Conservation (phyloP, 2,113 vertebrate genomes). For the Kryptolebias marmoratus region DNA sequence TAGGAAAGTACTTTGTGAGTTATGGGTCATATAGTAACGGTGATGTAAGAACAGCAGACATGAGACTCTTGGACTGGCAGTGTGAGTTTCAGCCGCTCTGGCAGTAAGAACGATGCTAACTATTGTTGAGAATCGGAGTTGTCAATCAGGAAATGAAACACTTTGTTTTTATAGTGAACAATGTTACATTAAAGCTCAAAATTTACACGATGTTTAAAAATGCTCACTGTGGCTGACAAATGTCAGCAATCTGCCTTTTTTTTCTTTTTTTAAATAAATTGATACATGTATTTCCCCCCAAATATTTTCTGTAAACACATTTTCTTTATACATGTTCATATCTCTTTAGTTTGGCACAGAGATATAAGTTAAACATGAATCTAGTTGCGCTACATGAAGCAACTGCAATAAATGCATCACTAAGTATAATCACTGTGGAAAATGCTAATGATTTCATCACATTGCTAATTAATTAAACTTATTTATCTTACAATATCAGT, state of each 20-base stretch:
- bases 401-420: slow-evolving; percentile 24
- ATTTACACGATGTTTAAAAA: background rate
- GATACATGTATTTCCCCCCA: background rate
- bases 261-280: slow-evolving; percentile 23
- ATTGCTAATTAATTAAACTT: slow-evolving; percentile 1
- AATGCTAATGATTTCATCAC: background rate
- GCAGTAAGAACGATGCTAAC: slow-evolving; percentile 69
- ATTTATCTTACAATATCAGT: background rate
- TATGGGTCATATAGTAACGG: slow-evolving; percentile 26
- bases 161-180: slow-evolving; percentile 19
- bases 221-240: slow-evolving; percentile 9
- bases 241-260: slow-evolving; percentile 13
- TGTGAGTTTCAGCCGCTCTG: slow-evolving; percentile 78
- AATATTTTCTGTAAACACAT: slow-evolving; percentile 40
- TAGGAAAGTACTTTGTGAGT: slow-evolving; percentile 11
- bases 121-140: slow-evolving; percentile 47
- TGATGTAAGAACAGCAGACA: slow-evolving; percentile 69
- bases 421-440: slow-evolving; percentile 1
- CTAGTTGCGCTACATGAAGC: slow-evolving; percentile 28
- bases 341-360: slow-evolving; percentile 1
- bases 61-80: slow-evolving; percentile 83
- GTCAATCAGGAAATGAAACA: slow-evolving; percentile 30
- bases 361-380: slow-evolving; percentile 13
- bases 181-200: slow-evolving; percentile 10
- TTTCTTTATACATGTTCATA: slow-evolving; percentile 7